Evolutionary conservation across 2,797 vertebrate species (phyloP).

Genomic region (Petrocephalus sullivani): DNA sequence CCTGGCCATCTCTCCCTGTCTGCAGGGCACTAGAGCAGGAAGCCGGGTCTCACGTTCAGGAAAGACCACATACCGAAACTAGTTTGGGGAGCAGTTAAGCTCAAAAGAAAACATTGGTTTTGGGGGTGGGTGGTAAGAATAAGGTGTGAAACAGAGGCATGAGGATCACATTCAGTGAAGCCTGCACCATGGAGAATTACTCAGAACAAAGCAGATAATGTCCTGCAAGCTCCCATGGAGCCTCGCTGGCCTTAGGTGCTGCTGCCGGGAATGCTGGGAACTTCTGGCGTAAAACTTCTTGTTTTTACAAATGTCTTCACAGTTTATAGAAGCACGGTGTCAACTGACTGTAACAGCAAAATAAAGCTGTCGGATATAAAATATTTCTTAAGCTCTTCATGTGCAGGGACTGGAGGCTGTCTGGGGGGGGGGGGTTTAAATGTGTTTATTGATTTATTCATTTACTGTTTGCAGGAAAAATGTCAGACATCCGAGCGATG

Average conservation of each 20-base stretch:
- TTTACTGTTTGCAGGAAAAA: conserved; percentile 69
- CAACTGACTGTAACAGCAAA: not conserved
- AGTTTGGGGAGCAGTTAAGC: not conserved
- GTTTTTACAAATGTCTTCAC: not conserved
- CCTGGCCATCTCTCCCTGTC: not conserved
- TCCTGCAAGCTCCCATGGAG: not conserved
- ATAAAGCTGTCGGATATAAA: not conserved
- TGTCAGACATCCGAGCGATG: conserved; percentile 79
- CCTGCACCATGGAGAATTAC: not conserved
- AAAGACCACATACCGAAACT: not conserved
- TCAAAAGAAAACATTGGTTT: not conserved
- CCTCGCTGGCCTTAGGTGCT: not conserved
- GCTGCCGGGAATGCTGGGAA: not conserved
- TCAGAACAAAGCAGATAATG: not conserved
- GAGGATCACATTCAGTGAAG: not conserved
- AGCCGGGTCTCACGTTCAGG: not conserved
- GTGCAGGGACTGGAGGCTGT: not conserved
- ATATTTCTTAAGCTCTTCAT: not conserved
- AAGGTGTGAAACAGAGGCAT: not conserved
- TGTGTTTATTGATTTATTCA: conserved; percentile 18
- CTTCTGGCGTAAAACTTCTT: not conserved
- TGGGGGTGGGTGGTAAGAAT: not conserved
- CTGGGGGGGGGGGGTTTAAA: not conserved
- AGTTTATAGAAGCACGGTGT: not conserved
- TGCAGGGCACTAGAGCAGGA: not conserved